phyloP scores from a whole-genome alignment of 2,113 vertebrate genomes.

The Nannospalax galili region DNA sequence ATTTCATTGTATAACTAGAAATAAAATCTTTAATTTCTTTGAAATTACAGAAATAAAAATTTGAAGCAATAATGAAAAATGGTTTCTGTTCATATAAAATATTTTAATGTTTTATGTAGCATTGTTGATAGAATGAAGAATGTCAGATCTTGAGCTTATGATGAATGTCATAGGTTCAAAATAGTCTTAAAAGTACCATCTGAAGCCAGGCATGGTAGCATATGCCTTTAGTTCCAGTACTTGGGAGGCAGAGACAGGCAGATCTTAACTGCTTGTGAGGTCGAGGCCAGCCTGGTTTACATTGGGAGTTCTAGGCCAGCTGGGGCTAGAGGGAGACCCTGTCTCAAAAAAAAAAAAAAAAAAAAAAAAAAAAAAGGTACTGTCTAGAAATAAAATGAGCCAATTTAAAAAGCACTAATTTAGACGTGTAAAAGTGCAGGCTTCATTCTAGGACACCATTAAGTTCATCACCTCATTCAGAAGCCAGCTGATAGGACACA shows the following conservation, averaged over 20 bases:
- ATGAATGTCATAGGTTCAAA: slow-evolving; percentile 47
- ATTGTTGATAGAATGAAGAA: slow-evolving; percentile 52
- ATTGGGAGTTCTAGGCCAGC: no score
- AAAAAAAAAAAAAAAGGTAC: no score
- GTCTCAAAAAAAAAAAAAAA: background rate
- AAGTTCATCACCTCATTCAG: background rate
- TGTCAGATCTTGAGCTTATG: slow-evolving; percentile 11
- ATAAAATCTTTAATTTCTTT: slow-evolving; percentile 59
- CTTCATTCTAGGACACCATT: background rate
- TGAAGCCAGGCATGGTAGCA: background rate
- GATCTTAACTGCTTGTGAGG: no score
- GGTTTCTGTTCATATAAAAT: background rate
- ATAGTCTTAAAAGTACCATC: slow-evolving; percentile 12
- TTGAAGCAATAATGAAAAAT: background rate
- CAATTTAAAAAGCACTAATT: slow-evolving; percentile 25
- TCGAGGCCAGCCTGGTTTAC: no score
- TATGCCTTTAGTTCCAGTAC: no score
- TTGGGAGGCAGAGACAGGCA: no score
- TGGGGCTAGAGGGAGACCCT: no score
- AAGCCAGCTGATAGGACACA: background rate
- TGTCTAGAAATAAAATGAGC: slow-evolving; percentile 12
- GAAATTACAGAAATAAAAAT: slow-evolving; percentile 56
- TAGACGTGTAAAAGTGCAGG: background rate
- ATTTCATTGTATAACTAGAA: slow-evolving; percentile 47
- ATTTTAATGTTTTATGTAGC: slow-evolving; percentile 58